These are phyloP conservation scores for Caenorhabditis sp. DNA, from an alignment of 2,888 invertebrate species.

Conservation along the genomic window DNA sequence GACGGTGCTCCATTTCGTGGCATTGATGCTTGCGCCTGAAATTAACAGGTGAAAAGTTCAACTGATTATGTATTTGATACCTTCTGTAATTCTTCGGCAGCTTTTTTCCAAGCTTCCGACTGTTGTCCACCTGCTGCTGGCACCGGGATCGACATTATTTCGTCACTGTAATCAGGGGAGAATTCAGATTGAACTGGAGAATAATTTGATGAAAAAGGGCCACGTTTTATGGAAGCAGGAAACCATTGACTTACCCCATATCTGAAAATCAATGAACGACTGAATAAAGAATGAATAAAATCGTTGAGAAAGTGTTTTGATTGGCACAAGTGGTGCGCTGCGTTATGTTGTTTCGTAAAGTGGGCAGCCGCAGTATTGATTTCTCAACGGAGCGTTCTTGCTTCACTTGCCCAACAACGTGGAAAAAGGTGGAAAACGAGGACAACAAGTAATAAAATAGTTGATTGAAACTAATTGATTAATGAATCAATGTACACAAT, in stretches of 20 bases:
- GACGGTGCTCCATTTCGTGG: conserved; percentile 10
- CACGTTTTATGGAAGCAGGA: no score
- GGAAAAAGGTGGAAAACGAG: no score
- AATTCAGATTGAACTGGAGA: no score
- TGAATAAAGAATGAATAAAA: background rate
- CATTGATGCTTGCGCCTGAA: conserved; percentile 29
- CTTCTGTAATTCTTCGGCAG: conserved; percentile 53
- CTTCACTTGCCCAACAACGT: no score
- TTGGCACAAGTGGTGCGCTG: no score
- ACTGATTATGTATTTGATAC: conserved; percentile 5
- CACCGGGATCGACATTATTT: conserved; percentile 45
- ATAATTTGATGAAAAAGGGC: no score
- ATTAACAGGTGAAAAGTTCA: background rate
- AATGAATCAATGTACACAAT: no score
- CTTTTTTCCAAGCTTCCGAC: conserved; percentile 61
- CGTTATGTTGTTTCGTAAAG: no score
- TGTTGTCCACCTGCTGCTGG: conserved; percentile 15
- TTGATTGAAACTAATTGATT: no score
- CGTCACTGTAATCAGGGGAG: conserved; percentile 39
- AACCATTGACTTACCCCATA: conserved; percentile 59
- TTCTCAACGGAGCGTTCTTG: no score
- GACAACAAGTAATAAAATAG: no score
- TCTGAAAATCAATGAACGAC: conserved; percentile 36
- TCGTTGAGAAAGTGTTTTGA: background rate
- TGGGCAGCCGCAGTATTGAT: no score